Evolutionary conservation across 2,113 vertebrate genomes (phyloP).

Genomic region (Phodopus roborovskii): DNA sequence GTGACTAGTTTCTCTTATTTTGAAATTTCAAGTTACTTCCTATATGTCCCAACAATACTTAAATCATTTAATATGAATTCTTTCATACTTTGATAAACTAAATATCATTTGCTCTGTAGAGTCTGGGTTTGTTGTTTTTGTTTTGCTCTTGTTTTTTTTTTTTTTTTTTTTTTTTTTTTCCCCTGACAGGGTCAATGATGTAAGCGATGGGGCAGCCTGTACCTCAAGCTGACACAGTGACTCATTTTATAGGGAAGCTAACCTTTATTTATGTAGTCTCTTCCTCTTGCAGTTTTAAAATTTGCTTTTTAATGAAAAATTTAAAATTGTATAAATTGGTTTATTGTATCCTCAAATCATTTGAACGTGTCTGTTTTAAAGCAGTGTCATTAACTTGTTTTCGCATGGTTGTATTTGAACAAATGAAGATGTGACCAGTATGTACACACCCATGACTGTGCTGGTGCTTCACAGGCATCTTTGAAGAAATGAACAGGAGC

Average conservation of each 20-base stretch:
- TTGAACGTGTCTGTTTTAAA: constrained; percentile 44
- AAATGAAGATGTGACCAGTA: neutral
- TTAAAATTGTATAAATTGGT: constrained; percentile 13
- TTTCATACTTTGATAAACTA: constrained; percentile 39
- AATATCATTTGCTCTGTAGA: neutral
- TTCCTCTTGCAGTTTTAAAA: neutral
- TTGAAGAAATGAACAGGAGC: neutral
- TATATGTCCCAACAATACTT: neutral
- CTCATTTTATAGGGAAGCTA: neutral
- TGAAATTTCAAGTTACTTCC: constrained; percentile 4
- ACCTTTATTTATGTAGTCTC: neutral
- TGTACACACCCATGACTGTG: neutral
- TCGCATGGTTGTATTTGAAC: neutral
- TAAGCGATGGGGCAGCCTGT: neutral
- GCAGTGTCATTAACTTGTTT: neutral
- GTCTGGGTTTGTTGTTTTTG: neutral
- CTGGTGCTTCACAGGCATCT: neutral
- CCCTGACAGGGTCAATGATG: neutral
- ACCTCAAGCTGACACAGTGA: neutral
- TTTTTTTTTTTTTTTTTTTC: neutral
- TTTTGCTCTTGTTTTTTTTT: neutral
- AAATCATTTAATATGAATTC: constrained; percentile 24
- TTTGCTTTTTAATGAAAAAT: constrained; percentile 7
- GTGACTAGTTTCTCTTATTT: neutral
- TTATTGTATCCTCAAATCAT: neutral